A percentile compares a stretch with the other conserved stretches of the same genome.
phyloP scores from a whole-genome alignment of 1,140 invertebrate species.

The Zaprionus davidi region DNA sequence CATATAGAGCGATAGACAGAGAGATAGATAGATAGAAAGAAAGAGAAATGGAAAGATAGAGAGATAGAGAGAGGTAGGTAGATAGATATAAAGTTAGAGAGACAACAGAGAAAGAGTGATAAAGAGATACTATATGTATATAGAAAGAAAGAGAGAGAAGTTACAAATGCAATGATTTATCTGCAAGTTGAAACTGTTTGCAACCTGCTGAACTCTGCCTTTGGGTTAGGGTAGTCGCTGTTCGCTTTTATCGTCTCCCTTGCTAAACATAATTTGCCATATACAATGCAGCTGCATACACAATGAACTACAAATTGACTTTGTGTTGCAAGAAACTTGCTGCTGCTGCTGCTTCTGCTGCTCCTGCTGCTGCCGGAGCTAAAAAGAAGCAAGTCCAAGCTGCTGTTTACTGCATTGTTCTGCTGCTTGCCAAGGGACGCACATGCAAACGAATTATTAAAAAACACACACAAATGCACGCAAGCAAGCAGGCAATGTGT shows the following conservation, averaged over 20 bases:
- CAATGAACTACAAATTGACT: constrained; percentile 51
- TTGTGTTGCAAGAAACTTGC: constrained; percentile 19
- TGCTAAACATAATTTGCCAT: constrained; percentile 49
- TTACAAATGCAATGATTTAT: background rate
- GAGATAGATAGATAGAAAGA: background rate
- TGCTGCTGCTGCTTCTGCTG: background rate
- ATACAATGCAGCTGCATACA: constrained; percentile 47
- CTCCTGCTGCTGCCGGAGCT: background rate
- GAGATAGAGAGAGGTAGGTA: background rate
- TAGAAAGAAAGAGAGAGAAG: background rate
- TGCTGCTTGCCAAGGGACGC: constrained; percentile 21
- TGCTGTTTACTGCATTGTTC: constrained; percentile 38
- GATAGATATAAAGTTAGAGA: background rate
- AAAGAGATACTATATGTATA: background rate
- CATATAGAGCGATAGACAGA: background rate
- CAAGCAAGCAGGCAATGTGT: background rate
- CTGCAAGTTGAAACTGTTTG: background rate
- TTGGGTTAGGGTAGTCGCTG: background rate
- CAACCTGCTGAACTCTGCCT: background rate
- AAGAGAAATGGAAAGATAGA: background rate
- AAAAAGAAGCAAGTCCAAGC: constrained; percentile 18
- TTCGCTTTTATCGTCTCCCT: constrained; percentile 7
- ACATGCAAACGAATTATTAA: constrained; percentile 23
- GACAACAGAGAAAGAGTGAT: background rate
- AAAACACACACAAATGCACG: background rate